Conservation (phyloP, 1,140 invertebrate genomes). For the Drosophila paulistorum region DNA sequence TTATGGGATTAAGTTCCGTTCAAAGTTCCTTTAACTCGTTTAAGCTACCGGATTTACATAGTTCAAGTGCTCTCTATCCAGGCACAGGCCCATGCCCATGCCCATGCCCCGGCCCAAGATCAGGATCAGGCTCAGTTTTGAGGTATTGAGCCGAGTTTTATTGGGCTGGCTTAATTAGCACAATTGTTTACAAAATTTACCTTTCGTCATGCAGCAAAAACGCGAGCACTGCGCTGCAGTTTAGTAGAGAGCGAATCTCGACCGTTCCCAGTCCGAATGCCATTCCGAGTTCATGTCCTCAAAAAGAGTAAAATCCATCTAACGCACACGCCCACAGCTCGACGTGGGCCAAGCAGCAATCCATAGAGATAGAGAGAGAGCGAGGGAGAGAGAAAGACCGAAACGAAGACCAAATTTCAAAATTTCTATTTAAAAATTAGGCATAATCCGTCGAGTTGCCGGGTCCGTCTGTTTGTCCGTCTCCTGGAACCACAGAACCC, state of each 20-base stretch:
- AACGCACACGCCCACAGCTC: slow-evolving; percentile 74
- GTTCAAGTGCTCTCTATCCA: slow-evolving; percentile 64
- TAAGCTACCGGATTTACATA: slow-evolving; percentile 79
- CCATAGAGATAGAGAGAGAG: no score
- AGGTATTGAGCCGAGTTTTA: slow-evolving; percentile 67
- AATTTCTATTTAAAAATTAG: slow-evolving; percentile 80
- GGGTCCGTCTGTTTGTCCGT: neutral
- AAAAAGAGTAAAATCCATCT: slow-evolving; percentile 52
- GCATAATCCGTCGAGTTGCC: slow-evolving; percentile 59
- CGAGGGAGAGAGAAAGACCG: slow-evolving; percentile 38
- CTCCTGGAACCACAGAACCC: slow-evolving; percentile 57
- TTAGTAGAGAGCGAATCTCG: neutral
- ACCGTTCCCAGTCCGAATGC: neutral
- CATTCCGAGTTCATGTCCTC: slow-evolving; percentile 1
- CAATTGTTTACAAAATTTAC: slow-evolving; percentile 83
- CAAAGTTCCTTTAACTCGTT: slow-evolving; percentile 82
- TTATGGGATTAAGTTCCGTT: slow-evolving; percentile 83
- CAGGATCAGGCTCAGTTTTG: slow-evolving; percentile 21
- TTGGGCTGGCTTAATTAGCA: slow-evolving; percentile 82
- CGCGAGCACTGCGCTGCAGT: neutral
- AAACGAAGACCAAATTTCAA: slow-evolving; percentile 29
- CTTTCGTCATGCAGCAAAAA: slow-evolving; percentile 69
- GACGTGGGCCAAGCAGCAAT: slow-evolving; percentile 25
- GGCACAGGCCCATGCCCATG: neutral
- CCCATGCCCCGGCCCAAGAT: neutral